Percentiles rank a stretch among this genome's conserved stretches.
Evolutionary conservation across 2,888 invertebrate species (phyloP).

Genomic region (Drosophila kokeensis): DNA sequence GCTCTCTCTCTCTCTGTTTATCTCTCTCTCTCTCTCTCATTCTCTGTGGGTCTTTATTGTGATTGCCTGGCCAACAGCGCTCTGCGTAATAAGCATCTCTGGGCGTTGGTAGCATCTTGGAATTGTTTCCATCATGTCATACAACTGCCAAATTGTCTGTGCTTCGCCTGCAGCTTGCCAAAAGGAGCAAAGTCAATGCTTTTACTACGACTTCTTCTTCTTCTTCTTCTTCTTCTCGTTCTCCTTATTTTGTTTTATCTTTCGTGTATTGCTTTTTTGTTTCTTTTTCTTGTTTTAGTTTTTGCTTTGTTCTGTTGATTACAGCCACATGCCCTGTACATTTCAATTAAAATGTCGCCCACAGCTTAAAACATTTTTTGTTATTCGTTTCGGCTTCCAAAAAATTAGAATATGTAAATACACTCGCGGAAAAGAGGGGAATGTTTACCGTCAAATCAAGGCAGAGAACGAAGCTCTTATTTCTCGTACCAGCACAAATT

Average conservation of each 20-base stretch:
- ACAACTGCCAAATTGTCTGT: constrained; percentile 66
- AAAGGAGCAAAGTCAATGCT: constrained; percentile 47
- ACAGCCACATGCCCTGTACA: constrained; percentile 55
- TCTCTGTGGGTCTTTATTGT: constrained; percentile 49
- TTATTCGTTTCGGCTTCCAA: constrained; percentile 21
- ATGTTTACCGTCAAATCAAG: background rate
- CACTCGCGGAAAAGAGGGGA: background rate
- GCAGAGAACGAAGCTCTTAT: background rate
- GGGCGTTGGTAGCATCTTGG: constrained; percentile 43
- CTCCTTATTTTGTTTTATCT: constrained; percentile 18
- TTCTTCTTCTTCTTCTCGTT: background rate
- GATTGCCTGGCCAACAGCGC: constrained; percentile 62
- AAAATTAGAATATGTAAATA: constrained; percentile 63
- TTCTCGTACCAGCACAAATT: no score
- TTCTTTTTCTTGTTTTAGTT: constrained; percentile 8
- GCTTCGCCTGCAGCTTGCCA: constrained; percentile 61
- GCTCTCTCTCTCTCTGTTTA: background rate
- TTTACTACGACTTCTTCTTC: background rate
- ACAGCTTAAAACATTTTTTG: constrained; percentile 43
- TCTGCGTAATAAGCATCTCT: constrained; percentile 64
- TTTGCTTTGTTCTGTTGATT: constrained; percentile 68
- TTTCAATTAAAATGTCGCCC: constrained; percentile 79
- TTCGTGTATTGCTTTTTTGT: background rate
- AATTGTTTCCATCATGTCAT: constrained; percentile 79
- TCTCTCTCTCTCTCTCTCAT: constrained; percentile 5